Conservation (phyloP, 2,797 vertebrate genomes). For the Ceryle rudis region DNA sequence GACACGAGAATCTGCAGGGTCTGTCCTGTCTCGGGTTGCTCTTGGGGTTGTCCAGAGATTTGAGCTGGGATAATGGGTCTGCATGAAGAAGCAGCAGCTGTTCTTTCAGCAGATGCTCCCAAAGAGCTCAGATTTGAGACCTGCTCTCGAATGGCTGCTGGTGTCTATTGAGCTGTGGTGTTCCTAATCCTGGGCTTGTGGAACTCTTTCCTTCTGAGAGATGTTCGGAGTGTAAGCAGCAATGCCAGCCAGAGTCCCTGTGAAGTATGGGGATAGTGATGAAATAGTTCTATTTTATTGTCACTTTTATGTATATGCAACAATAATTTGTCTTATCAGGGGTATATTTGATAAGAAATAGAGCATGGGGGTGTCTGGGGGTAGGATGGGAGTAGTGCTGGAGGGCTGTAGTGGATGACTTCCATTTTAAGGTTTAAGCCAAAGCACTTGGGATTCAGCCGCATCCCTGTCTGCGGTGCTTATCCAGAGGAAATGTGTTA, state of each 20-base stretch:
- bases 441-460: background rate
- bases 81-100: background rate
- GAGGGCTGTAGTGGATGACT: background rate
- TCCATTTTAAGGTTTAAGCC: background rate
- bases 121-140: background rate
- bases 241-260: background rate
- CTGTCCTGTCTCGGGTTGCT: background rate
- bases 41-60: background rate
- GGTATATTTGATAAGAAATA: background rate
- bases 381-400: background rate
- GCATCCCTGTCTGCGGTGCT: background rate
- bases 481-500: background rate
- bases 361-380: background rate
- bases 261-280: background rate
- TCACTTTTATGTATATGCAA: background rate
- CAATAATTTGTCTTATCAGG: fast-evolving
- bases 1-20: fast-evolving
- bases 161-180: fast-evolving
- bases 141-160: background rate
- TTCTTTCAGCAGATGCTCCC: background rate
- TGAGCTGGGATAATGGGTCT: fast-evolving
- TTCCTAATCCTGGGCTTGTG: background rate
- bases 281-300: background rate
- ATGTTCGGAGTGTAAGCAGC: background rate
- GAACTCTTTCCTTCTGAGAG: background rate